phyloP scores from a whole-genome alignment of 2,797 vertebrate species.

The Balearica regulorum region DNA sequence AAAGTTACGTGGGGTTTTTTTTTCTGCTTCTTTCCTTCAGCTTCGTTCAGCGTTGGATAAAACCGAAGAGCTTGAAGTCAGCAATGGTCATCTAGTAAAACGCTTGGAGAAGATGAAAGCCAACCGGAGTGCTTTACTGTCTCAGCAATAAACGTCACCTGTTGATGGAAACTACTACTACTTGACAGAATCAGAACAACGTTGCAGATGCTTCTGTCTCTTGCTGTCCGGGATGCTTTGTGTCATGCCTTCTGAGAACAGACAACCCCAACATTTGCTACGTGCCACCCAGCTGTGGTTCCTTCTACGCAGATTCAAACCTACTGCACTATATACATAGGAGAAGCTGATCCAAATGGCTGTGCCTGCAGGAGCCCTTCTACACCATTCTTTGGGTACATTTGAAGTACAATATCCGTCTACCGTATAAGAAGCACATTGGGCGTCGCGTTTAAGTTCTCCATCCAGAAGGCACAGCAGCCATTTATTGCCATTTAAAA shows the following conservation, averaged over 20 bases:
- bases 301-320: slow-evolving; percentile 1
- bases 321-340: slow-evolving; percentile 15
- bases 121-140: slow-evolving; percentile 83
- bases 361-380: neutral
- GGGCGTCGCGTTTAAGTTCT: neutral
- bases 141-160: slow-evolving; percentile 76
- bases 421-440: slow-evolving; percentile 41
- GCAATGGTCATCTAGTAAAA: slow-evolving; percentile 91
- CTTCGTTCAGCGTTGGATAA: slow-evolving; percentile 91
- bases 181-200: neutral
- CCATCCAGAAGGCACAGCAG: neutral
- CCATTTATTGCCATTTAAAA: slow-evolving; percentile 14
- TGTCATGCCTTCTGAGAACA: slow-evolving; percentile 50
- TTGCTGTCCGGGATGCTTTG: slow-evolving; percentile 2
- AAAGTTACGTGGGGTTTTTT: neutral
- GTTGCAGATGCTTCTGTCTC: neutral
- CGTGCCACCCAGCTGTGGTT: neutral
- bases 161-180: neutral
- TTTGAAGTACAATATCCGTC: neutral
- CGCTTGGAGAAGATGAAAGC: slow-evolving; percentile 95
- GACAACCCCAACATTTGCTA: neutral
- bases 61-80: slow-evolving; percentile 92
- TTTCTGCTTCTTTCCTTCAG: slow-evolving; percentile 67
- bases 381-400: neutral
- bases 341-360: slow-evolving; percentile 32